A percentile compares a stretch with the other conserved stretches of the same genome.
Evolutionary conservation across 2,888 invertebrate species (phyloP).

Genomic region (Anticlea derivata): DNA sequence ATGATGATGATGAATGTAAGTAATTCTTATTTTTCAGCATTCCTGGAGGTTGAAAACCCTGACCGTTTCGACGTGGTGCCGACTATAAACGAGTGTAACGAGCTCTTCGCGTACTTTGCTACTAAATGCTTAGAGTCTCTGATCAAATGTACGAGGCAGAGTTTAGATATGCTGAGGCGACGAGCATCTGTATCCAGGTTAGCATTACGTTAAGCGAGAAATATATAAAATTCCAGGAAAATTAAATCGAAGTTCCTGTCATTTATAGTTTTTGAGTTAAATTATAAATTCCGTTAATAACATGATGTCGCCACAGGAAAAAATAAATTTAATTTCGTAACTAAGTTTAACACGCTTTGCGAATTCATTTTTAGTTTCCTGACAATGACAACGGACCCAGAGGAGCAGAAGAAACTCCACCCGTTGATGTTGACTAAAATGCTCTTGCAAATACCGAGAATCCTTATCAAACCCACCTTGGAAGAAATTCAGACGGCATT

Average conservation of each 20-base stretch:
- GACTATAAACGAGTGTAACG: slow-evolving; percentile 89
- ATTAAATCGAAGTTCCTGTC: no score
- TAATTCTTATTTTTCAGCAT: slow-evolving; percentile 68
- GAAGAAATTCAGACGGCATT: slow-evolving; percentile 89
- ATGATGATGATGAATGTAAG: no score
- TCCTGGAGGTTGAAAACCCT: slow-evolving; percentile 86
- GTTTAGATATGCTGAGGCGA: slow-evolving; percentile 88
- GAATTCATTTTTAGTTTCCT: slow-evolving; percentile 59
- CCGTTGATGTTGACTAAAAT: slow-evolving; percentile 86
- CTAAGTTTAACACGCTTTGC: no score
- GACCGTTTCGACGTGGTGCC: slow-evolving; percentile 82
- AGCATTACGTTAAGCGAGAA: no score
- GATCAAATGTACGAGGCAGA: slow-evolving; percentile 88
- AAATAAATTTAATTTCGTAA: no score
- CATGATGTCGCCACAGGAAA: no score
- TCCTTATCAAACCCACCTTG: slow-evolving; percentile 85
- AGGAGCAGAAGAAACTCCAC: slow-evolving; percentile 72
- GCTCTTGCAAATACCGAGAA: slow-evolving; percentile 86
- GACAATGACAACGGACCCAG: slow-evolving; percentile 75
- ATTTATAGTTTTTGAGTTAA: no score
- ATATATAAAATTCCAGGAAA: no score
- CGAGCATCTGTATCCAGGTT: slow-evolving; percentile 81
- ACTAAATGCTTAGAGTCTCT: slow-evolving; percentile 89
- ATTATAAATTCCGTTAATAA: no score
- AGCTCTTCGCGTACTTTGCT: slow-evolving; percentile 91